Evolutionary conservation across 2,888 invertebrate genomes (phyloP).

Genomic region (Gastracanthus pulcherrimus): DNA sequence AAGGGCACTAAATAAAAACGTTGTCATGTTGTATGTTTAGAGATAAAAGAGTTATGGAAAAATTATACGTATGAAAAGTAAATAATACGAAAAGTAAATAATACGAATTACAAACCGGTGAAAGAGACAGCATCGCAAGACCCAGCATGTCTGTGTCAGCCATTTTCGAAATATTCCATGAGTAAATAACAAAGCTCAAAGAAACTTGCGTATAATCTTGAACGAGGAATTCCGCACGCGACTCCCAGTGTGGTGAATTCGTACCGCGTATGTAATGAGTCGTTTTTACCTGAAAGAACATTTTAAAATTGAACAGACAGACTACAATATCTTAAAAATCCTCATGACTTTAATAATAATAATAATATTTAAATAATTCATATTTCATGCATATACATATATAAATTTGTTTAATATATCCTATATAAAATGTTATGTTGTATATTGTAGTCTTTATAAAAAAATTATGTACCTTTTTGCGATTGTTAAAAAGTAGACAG

Average conservation of each 20-base stretch:
- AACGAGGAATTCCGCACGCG: slow-evolving; percentile 78
- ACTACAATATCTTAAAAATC: too few species aligned
- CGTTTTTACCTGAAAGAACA: slow-evolving; percentile 77
- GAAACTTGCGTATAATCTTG: slow-evolving; percentile 78
- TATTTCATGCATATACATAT: too few species aligned
- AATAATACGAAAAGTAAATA: not conserved
- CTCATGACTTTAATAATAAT: too few species aligned
- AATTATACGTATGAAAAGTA: too few species aligned
- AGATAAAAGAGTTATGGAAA: too few species aligned
- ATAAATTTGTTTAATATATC: too few species aligned
- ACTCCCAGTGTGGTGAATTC: slow-evolving; percentile 78
- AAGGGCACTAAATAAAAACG: too few species aligned
- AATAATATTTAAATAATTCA: too few species aligned
- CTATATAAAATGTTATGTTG: too few species aligned
- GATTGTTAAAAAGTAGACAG: slow-evolving; percentile 79
- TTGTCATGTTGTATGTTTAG: too few species aligned
- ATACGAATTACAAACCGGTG: slow-evolving; percentile 73
- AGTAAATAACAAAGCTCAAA: slow-evolving; percentile 79
- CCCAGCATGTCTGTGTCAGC: slow-evolving; percentile 79
- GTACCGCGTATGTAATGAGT: slow-evolving; percentile 78
- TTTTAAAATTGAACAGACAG: not conserved
- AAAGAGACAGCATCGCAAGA: slow-evolving; percentile 76
- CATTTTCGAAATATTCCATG: slow-evolving; percentile 79
- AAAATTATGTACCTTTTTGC: slow-evolving; percentile 76
- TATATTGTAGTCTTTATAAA: not conserved